phyloP scores from a whole-genome alignment of 2,797 vertebrate genomes.

The Sebastes wilsoni region DNA sequence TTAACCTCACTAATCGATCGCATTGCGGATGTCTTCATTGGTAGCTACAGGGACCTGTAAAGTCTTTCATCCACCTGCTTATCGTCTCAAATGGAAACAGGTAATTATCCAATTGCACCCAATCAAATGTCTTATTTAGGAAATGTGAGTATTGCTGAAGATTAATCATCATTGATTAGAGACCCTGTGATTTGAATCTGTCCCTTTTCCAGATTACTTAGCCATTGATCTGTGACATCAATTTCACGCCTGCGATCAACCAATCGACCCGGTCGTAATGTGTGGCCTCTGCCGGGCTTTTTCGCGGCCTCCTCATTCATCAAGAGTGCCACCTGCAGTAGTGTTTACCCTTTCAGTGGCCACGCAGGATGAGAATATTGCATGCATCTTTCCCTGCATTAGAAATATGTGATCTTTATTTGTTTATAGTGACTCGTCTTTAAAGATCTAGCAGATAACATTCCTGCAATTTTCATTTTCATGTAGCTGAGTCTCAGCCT shows the following conservation, averaged over 20 bases:
- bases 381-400: neutral
- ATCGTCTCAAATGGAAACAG: slow-evolving; percentile 74
- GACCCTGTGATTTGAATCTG: slow-evolving; percentile 77
- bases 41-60: slow-evolving; percentile 2
- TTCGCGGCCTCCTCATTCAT: slow-evolving; percentile 69
- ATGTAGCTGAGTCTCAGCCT: neutral
- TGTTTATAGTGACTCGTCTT: slow-evolving; percentile 14
- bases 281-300: slow-evolving; percentile 52
- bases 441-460: neutral
- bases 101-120: slow-evolving; percentile 83
- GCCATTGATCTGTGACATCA: slow-evolving; percentile 86
- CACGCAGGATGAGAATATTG: neutral
- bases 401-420: slow-evolving; percentile 18
- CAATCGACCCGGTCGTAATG: slow-evolving; percentile 71
- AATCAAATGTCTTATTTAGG: slow-evolving; percentile 82
- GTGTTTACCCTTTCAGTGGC: slow-evolving; percentile 36
- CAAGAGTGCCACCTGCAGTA: slow-evolving; percentile 55
- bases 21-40: slow-evolving; percentile 4
- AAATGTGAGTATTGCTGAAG: slow-evolving; percentile 82
- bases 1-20: neutral
- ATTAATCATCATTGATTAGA: slow-evolving; percentile 89
- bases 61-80: slow-evolving; percentile 9
- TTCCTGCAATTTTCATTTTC: neutral
- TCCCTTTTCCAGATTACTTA: slow-evolving; percentile 84
- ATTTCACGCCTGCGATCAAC: slow-evolving; percentile 76